Percentiles rank a stretch among this genome's conserved stretches.
Evolutionary conservation across 2,113 vertebrate genomes (phyloP).

Genomic region (Quiscalus mexicanus): DNA sequence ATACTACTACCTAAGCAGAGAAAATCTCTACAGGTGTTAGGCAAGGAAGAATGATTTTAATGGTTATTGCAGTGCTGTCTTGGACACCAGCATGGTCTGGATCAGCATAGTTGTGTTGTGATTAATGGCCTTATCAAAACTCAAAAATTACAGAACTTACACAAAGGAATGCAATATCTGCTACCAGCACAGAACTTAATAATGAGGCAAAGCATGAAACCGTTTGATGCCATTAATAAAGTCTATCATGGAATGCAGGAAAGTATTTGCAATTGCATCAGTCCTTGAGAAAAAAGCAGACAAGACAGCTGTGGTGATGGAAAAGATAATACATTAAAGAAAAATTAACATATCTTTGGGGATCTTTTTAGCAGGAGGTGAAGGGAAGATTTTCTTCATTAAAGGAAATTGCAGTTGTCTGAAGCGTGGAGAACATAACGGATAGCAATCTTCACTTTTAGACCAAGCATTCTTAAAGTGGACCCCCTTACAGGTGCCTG

Average conservation of each 20-base stretch:
- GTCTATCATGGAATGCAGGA: background rate
- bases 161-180: constrained; percentile 13
- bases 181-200: background rate
- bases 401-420: background rate
- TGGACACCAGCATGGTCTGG: background rate
- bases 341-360: constrained; percentile 22
- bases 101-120: constrained; percentile 2
- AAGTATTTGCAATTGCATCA: constrained; percentile 2
- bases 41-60: background rate
- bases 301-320: background rate
- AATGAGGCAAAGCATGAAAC: constrained; percentile 4
- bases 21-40: background rate
- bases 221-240: constrained; percentile 32
- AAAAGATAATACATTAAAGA: constrained; percentile 12
- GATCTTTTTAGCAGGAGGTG: background rate
- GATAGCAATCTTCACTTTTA: background rate
- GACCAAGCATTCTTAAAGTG: background rate
- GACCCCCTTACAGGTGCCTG: background rate
- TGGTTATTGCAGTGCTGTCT: background rate
- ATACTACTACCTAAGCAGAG: background rate
- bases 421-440: background rate
- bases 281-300: constrained; percentile 1
- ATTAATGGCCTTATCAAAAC: constrained; percentile 35
- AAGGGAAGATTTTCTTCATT: background rate
- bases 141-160: background rate